Base-by-base conservation (phyloP, 2,113 vertebrate genomes). In the Lucifuga dentata region DNA sequence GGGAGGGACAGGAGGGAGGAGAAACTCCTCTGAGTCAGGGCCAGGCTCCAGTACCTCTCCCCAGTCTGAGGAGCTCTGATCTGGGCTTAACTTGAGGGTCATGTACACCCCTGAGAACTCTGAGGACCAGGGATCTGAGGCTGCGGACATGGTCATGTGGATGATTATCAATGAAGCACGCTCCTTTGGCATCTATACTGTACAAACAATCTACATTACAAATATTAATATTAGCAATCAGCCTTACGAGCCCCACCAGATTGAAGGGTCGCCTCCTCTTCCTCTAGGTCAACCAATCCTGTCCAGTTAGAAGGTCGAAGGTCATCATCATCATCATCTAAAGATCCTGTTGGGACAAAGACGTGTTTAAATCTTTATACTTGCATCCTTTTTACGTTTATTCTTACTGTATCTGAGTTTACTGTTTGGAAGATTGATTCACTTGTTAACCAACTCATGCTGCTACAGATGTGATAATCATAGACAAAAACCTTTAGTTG, bases 271-370 rank as follows among this genome's bases (percentile, higher is more conserved):
- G 21, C 29, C n/a, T 91, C 87, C n/a, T 83, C 84, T 39, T 91
- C 87, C 41, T 91, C 87, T 2, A 92, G 72, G 66, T 92, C 88
- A 11, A 92, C 83, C 65, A 83, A 17, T 41, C 89, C 89, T 0
- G 91, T 91, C 91, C 90, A 91, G 78, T 89, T 91, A 1, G 87
- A 83, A 3, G 76, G 59, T 11, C 63, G 72, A 24, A 60, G 65
- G 15, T 76, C 56, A 9, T 11, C n/a, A 21, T 24, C 56, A 8
- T 62, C n/a, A n/a, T n/a, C n/a, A n/a, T n/a, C 41, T 43, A 48
- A 39, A 45, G 59, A 26, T 11, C 11, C 67, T 75, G 60, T 64
- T n/a, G n/a, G 60, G 16, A 10, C 15, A 51, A 48, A 52, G 13
- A 53, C 39, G 24, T 17, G n/a, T 29, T 29, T 29, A 29, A 29